A percentile compares a stretch with the other conserved stretches of the same genome.
Evolutionary conservation across 1,140 invertebrate genomes (phyloP).

Genomic region (Solenopsis fugax): DNA sequence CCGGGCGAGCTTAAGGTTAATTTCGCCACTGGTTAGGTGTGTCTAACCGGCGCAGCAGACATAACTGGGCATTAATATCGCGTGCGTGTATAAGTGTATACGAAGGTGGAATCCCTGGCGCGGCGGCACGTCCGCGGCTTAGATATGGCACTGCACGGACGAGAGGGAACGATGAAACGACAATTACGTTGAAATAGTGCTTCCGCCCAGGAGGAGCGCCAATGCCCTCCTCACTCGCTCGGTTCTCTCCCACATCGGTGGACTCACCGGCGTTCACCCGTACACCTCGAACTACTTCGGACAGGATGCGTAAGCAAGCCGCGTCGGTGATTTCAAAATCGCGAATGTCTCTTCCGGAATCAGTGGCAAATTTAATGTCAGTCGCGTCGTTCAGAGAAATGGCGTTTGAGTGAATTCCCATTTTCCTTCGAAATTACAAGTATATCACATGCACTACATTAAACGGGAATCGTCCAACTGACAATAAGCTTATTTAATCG

Average conservation of each 20-base stretch:
- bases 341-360: conserved; percentile 24
- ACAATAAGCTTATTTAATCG: neutral
- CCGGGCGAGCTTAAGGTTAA: conserved; percentile 66
- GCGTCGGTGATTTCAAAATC: conserved; percentile 44
- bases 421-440: conserved; percentile 20
- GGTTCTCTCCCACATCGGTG: conserved; percentile 14
- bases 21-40: conserved; percentile 72
- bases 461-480: neutral
- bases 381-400: neutral
- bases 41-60: conserved; percentile 57
- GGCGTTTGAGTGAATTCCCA: conserved; percentile 30
- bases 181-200: conserved; percentile 82
- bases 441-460: neutral
- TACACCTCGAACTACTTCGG: conserved; percentile 38
- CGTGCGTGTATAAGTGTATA: conserved; percentile 40
- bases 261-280: conserved; percentile 15
- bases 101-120: conserved; percentile 63
- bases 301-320: conserved; percentile 59
- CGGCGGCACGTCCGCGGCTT: conserved; percentile 62
- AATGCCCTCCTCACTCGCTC: conserved; percentile 55
- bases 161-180: conserved; percentile 77
- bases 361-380: conserved; percentile 13
- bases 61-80: conserved; percentile 68
- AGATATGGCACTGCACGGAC: conserved; percentile 65
- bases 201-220: conserved; percentile 76